Conservation (phyloP, 2,113 vertebrate species). For the Oncorhynchus clarkii region DNA sequence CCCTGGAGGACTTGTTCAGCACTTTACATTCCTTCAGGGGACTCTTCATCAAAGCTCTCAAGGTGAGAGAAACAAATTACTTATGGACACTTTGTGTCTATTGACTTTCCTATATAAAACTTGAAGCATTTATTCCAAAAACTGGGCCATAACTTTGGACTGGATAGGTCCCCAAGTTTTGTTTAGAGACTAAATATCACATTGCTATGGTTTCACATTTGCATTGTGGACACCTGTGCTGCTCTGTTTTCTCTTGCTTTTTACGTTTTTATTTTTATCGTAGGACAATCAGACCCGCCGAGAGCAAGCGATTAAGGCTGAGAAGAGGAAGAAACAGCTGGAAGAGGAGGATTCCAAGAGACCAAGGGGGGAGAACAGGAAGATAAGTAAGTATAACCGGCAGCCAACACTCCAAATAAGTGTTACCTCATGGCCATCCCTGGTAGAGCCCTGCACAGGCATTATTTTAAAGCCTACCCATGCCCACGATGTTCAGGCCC, state of each 20-base stretch:
- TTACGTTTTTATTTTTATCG: neutral
- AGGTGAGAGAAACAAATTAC: conserved; percentile 69
- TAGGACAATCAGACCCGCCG: conserved; percentile 85
- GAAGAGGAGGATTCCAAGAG: conserved; percentile 80
- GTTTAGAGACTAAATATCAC: no score
- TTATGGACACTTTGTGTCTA: neutral
- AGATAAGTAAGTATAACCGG: conserved; percentile 75
- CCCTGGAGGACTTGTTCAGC: conserved; percentile 81
- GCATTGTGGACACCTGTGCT: neutral
- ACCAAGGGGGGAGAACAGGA: conserved; percentile 78
- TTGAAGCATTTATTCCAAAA: no score
- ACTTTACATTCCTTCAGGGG: conserved; percentile 86
- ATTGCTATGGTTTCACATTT: no score
- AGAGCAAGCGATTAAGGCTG: conserved; percentile 81
- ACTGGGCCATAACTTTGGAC: no score
- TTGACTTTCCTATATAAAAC: neutral
- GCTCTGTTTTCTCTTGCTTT: neutral
- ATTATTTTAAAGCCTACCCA: no score
- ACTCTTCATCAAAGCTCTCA: conserved; percentile 79
- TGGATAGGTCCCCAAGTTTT: no score
- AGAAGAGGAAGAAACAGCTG: conserved; percentile 80
- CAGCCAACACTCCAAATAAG: neutral
- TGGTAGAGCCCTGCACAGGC: no score
- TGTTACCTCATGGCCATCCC: conserved; percentile 64
- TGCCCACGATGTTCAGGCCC: no score